These are phyloP conservation scores for Cynodonichthys magdalenae DNA, from an alignment of 2,797 vertebrate genomes.

Conservation along the genomic window DNA sequence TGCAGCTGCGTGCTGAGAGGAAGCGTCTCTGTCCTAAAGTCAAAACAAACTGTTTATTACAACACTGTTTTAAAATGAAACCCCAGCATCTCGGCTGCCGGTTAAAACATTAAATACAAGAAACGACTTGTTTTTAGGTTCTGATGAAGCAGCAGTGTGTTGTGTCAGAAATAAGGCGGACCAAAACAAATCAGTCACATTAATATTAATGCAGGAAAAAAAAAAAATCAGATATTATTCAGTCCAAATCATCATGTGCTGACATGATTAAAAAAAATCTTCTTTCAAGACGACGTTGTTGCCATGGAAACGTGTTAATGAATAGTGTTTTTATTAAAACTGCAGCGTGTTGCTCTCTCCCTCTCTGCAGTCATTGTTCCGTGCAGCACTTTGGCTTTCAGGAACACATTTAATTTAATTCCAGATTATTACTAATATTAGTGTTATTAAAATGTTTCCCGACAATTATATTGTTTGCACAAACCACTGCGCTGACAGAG, in stretches of 20 bases:
- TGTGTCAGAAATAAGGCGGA: too few relatives aligned
- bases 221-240: constrained; percentile 12
- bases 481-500: not conserved
- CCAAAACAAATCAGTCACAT: not conserved
- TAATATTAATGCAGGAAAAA: constrained; percentile 2
- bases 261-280: constrained; percentile 11
- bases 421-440: constrained; percentile 1
- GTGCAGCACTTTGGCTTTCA: constrained; percentile 1
- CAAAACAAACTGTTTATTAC: too few relatives aligned
- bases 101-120: too few relatives aligned
- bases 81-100: too few relatives aligned
- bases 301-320: constrained; percentile 21
- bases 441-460: constrained; percentile 1
- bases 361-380: not conserved
- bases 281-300: not conserved
- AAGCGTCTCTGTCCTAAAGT: too few relatives aligned
- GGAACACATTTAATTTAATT: not conserved
- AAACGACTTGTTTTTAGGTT: too few relatives aligned
- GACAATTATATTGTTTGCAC: not conserved
- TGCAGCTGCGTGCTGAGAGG: too few relatives aligned
- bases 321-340: constrained; percentile 14
- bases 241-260: not conserved
- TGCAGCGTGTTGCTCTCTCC: not conserved
- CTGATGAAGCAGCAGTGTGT: too few relatives aligned
- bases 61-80: too few relatives aligned